Evolutionary conservation across 2,113 vertebrate genomes (phyloP).

Genomic region (Panurus biarmicus): DNA sequence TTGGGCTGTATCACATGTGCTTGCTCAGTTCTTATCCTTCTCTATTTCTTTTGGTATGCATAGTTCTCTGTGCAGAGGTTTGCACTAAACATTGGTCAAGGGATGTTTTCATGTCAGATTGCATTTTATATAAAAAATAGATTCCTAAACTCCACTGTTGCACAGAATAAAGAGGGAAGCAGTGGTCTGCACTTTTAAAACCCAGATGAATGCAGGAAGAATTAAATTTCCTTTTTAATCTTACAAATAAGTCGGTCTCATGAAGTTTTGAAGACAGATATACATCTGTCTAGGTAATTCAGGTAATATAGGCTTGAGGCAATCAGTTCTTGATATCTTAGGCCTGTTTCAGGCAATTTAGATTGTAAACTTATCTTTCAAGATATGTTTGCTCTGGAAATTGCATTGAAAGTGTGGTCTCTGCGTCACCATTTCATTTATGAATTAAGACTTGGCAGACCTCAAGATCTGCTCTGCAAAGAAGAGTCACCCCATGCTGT

Average conservation of each 20-base stretch:
- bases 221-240: neutral
- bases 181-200: neutral
- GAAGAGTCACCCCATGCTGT: rapidly evolving
- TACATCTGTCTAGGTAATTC: neutral
- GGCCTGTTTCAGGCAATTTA: neutral
- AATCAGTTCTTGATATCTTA: neutral
- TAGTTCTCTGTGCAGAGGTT: neutral
- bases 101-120: neutral
- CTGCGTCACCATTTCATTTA: neutral
- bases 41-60: neutral
- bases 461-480: neutral
- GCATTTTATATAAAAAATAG: neutral
- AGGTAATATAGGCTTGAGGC: neutral
- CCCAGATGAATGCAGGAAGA: neutral
- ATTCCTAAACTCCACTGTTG: neutral
- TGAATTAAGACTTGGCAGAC: neutral
- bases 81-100: neutral
- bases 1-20: neutral
- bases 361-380: neutral
- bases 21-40: neutral
- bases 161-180: neutral
- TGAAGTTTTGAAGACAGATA: neutral
- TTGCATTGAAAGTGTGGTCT: neutral
- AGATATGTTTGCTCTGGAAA: neutral
- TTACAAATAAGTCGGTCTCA: neutral